A percentile compares a stretch with the other conserved stretches of the same genome.
Conservation (phyloP, 2,797 vertebrate genomes). For the Enteromius viviparus region DNA sequence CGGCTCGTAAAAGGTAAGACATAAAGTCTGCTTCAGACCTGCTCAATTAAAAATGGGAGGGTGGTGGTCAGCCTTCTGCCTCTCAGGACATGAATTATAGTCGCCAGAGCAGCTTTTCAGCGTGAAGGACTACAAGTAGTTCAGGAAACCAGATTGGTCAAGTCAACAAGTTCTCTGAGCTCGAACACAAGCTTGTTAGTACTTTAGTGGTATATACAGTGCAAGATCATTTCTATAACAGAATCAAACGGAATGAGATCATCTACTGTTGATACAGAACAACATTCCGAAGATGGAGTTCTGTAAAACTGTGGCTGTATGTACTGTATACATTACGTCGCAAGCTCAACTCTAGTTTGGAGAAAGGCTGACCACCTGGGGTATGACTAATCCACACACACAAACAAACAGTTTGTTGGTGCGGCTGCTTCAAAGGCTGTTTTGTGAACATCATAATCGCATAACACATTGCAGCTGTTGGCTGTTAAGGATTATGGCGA, state of each 20-base stretch:
- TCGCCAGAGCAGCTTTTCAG: slow-evolving; percentile 50
- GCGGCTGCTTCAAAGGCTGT: slow-evolving; percentile 18
- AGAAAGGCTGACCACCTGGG: slow-evolving; percentile 37
- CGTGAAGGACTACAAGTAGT: slow-evolving; percentile 24
- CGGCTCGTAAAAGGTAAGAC: slow-evolving; percentile 72
- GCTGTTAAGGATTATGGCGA: slow-evolving; percentile 54
- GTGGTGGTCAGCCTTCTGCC: slow-evolving; percentile 60
- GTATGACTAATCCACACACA: slow-evolving; percentile 38
- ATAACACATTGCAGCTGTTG: slow-evolving; percentile 56
- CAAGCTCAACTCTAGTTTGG: slow-evolving; percentile 26
- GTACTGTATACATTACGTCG: slow-evolving; percentile 4
- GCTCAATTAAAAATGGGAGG: slow-evolving; percentile 79
- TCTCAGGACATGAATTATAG: slow-evolving; percentile 74
- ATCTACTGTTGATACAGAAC: neutral
- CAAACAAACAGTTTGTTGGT: slow-evolving; percentile 37
- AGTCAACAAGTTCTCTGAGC: slow-evolving; percentile 19
- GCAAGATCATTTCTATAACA: neutral
- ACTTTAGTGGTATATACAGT: neutral
- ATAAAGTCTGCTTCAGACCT: slow-evolving; percentile 72
- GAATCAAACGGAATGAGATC: neutral
- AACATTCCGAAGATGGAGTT: neutral
- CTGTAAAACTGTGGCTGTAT: neutral
- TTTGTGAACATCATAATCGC: slow-evolving; percentile 46
- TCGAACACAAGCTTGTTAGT: slow-evolving; percentile 27
- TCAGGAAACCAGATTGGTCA: slow-evolving; percentile 30